Conservation (phyloP, 2,113 vertebrate genomes). For the Ophiodon elongatus region DNA sequence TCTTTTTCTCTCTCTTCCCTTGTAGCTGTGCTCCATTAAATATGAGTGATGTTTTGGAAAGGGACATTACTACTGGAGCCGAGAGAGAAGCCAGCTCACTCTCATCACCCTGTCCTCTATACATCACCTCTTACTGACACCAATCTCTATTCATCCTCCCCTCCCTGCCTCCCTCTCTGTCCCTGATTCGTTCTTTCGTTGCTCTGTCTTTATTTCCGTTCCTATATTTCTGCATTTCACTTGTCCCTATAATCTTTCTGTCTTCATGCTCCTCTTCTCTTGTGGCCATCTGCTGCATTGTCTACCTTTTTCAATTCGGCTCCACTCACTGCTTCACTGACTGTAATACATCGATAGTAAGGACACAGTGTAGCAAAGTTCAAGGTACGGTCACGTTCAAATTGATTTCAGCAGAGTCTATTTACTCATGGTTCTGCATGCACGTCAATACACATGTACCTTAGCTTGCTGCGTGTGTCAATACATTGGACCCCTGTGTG, state of each 20-base stretch:
- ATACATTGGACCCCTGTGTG: conserved; percentile 15
- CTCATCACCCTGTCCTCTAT: conserved; percentile 75
- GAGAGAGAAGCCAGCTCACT: conserved; percentile 77
- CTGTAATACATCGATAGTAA: conserved; percentile 51
- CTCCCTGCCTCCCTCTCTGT: conserved; percentile 49
- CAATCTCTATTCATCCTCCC: conserved; percentile 69
- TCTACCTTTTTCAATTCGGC: conserved; percentile 46
- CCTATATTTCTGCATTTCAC: conserved; percentile 47
- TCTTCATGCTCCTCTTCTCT: conserved; percentile 24
- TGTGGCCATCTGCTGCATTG: conserved; percentile 53
- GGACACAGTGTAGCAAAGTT: conserved; percentile 66
- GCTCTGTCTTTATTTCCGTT: conserved; percentile 57
- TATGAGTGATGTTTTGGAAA: conserved; percentile 81
- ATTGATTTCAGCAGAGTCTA: conserved; percentile 40
- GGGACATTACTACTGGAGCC: conserved; percentile 79
- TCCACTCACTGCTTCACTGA: conserved; percentile 49
- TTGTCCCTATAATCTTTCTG: background rate
- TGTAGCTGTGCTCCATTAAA: conserved; percentile 81
- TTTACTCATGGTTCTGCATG: conserved; percentile 18
- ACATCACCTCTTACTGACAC: conserved; percentile 79
- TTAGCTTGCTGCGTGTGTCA: conserved; percentile 9
- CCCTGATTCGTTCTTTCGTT: conserved; percentile 51
- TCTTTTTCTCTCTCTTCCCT: conserved; percentile 59
- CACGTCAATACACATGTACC: conserved; percentile 30
- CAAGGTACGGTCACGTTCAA: conserved; percentile 68